Evolutionary conservation across 2,797 vertebrate genomes (phyloP), one percentile per base, ranked within the genome.

Genomic region (Enteromius radiatus): DNA sequence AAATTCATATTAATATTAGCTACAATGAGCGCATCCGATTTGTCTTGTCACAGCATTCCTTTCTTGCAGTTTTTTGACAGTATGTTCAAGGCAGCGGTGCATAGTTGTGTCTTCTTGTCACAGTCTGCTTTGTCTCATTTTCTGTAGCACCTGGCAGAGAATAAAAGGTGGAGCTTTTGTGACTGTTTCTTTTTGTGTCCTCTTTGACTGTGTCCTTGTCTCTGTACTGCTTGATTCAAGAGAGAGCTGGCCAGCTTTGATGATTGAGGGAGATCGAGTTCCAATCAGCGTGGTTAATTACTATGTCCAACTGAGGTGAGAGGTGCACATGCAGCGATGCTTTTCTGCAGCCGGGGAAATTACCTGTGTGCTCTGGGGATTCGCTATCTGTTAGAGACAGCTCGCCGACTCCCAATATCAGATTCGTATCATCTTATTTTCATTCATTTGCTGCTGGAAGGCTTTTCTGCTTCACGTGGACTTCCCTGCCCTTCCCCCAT

Each of bases 201-300:
- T 83, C 33, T 49, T 43, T 21, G 17, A 73, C 74, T 26, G 78
- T 86, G 86, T 80, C 78, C 80, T 80, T 80, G 82, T 33, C 56
- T 89, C 87, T 86, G 88, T 63, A n/a, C 78, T 11, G 81, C 88
- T 84, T 81, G 81, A 71, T 76, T 88, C 84, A 85, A 84, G 85
- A 89, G 74, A 83, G 78, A 83, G 21, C 54, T 68, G 87, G 90
- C 84, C 61, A 38, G 17, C 82, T 87, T 85, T 88, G 92, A 92
- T 92, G 89, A 78, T 67, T 89, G 90, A 79, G 71, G 84, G 85
- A 88, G 87, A 89, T 90, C 71, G 84, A 90, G 91, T 88, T 92
- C 90, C 89, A 91, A 90, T 94, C 91, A 91, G 87, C 87, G 84
- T 89, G 88, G 88, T 91, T 95, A 93, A 94, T 94, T 93, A 92